Evolutionary conservation across 2,797 vertebrate species (phyloP).

Genomic region (Alfaro cultratus): DNA sequence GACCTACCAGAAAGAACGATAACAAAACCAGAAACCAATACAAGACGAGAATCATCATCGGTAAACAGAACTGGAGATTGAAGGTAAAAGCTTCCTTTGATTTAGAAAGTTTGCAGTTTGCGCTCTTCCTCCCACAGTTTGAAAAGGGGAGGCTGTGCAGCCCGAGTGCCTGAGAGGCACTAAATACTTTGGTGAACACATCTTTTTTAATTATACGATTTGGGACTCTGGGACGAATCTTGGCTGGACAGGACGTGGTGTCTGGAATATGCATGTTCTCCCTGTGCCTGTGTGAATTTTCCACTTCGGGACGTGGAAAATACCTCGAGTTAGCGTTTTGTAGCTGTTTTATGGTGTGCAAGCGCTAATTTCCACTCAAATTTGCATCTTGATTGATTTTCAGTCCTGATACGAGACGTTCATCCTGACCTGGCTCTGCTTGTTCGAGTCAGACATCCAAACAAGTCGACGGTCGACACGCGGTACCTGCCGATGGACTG

Average conservation of each 20-base stretch:
- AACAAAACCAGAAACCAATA: neutral
- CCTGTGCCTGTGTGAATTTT: neutral
- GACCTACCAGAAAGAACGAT: neutral
- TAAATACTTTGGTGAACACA: constrained; percentile 2
- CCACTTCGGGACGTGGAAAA: neutral
- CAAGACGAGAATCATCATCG: neutral
- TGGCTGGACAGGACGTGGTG: neutral
- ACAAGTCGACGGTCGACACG: constrained; percentile 46
- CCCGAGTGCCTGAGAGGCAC: neutral
- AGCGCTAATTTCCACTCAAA: neutral
- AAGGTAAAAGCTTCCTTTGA: neutral
- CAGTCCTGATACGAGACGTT: constrained; percentile 19
- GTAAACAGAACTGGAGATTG: neutral
- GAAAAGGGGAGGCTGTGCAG: neutral
- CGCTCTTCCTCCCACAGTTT: neutral
- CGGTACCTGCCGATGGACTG: constrained; percentile 10
- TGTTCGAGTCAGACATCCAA: constrained; percentile 24
- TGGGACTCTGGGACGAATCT: neutral
- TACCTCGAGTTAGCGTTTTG: neutral
- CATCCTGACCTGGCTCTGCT: constrained; percentile 24
- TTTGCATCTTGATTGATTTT: constrained; percentile 25
- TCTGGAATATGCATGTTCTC: constrained; percentile 8
- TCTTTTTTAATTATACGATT: neutral
- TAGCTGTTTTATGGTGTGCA: neutral
- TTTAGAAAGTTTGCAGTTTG: neutral